Evolutionary conservation across 2,888 invertebrate genomes (phyloP).

Genomic region (Drosophila ustulata): DNA sequence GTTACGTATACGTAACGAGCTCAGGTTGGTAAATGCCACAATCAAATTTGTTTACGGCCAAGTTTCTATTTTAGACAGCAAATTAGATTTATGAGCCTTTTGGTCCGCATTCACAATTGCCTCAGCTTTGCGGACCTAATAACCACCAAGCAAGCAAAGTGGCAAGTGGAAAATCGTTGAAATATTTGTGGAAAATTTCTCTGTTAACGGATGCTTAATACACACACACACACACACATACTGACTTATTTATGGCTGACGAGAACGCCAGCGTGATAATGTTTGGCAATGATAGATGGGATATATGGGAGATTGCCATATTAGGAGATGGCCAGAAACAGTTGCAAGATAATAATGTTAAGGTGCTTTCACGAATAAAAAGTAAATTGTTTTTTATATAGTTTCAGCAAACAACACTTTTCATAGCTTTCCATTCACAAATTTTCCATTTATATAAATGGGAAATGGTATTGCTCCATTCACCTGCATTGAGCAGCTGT

Average conservation of each 20-base stretch:
- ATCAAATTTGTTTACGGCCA: constrained; percentile 46
- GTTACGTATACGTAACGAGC: constrained; percentile 26
- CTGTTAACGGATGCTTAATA: constrained; percentile 4
- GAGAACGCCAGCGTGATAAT: background rate
- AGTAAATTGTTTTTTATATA: too few species aligned
- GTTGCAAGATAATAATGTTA: background rate
- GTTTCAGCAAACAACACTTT: background rate
- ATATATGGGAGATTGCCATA: constrained; percentile 3
- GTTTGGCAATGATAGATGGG: constrained; percentile 2
- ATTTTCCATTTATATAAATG: background rate
- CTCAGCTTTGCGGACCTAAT: background rate
- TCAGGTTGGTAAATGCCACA: constrained; percentile 45
- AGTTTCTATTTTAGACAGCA: constrained; percentile 24
- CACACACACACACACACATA: background rate
- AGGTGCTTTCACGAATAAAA: too few species aligned
- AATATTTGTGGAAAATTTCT: constrained; percentile 48
- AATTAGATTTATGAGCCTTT: constrained; percentile 47
- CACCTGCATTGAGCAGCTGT: constrained; percentile 18
- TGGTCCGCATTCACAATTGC: constrained; percentile 11
- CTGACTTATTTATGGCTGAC: constrained; percentile 10
- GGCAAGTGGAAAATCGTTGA: constrained; percentile 36
- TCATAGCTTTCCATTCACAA: constrained; percentile 26
- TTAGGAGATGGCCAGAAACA: background rate
- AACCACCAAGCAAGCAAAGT: background rate
- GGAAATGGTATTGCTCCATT: constrained; percentile 21